Evolutionary conservation across 2,797 vertebrate genomes (phyloP), one percentile per base, ranked within the genome.

Genomic region (Acipenser ruthenus): DNA sequence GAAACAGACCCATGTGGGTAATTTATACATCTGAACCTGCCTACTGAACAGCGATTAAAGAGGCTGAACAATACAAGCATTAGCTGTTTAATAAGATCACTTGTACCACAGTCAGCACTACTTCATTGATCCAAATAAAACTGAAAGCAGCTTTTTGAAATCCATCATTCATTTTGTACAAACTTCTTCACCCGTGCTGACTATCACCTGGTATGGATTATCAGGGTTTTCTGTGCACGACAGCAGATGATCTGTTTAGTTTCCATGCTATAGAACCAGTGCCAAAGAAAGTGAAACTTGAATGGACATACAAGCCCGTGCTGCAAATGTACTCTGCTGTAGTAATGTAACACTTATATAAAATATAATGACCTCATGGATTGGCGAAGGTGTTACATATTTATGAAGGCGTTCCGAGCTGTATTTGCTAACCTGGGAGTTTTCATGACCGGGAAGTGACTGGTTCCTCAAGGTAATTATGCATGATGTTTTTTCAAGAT

Each of bases 401-500:
- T 83, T 9, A 62, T 84, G 81, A 79, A 73, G 65, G 70, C 78
- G 72, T 69, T 77, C 73, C 74, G 74, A 65, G 63, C 70, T 59
- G 75, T 72, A 80, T 77, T 84, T 78, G 75, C 78, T 83, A 83
- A 84, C 77, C 69, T 70, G 78, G 67, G 74, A 73, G 79, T 78
- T 81, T 78, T 72, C 73, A 64, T 71, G 70, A 78, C 75, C 72
- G 72, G 67, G 63, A 65, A 69, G 75, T 70, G 64, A 64, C 60
- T 18, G 8, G 60, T 23, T 62, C 37, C 18, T 37, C 60, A 23
- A 62, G 60, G 60, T 62, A 62, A 62, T 62, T 62, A 62, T 62
- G 60, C 47, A 62, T 62, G 37, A 62, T 48, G 60, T 62, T 62
- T 62, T 62, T 62, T 62, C 60, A 62, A 48, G 60, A 62, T 62